These are phyloP conservation scores for Setophaga petechia DNA, from an alignment of 2,113 vertebrate genomes.

Conservation along the genomic window DNA sequence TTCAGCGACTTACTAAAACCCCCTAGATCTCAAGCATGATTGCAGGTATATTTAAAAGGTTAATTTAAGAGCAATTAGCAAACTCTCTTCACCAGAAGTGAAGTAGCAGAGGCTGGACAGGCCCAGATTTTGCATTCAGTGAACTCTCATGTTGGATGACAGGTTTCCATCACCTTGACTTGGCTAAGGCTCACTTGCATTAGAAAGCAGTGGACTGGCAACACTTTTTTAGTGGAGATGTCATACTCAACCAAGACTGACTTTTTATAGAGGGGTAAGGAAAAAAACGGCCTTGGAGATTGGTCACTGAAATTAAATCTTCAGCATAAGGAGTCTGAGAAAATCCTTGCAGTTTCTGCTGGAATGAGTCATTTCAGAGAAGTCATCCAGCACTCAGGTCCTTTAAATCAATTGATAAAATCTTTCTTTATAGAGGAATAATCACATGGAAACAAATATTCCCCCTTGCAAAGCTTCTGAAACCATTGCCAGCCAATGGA, in stretches of 20 bases:
- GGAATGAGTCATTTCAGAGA: neutral
- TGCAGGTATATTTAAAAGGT: neutral
- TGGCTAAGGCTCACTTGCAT: neutral
- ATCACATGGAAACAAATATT: slow-evolving; percentile 67
- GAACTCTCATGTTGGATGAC: neutral
- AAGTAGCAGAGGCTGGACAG: neutral
- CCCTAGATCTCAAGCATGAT: accelerated
- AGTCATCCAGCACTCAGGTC: neutral
- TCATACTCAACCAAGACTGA: neutral
- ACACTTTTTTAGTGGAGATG: neutral
- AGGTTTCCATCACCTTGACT: neutral
- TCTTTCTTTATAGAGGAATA: slow-evolving; percentile 61
- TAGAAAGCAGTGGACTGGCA: neutral
- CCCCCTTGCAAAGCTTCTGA: slow-evolving; percentile 36
- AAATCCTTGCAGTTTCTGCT: neutral
- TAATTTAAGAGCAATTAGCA: neutral
- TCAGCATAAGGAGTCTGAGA: neutral
- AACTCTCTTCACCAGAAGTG: neutral
- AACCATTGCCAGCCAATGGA: neutral
- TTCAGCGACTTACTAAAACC: neutral
- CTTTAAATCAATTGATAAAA: slow-evolving; percentile 58
- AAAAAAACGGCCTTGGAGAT: neutral
- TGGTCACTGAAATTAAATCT: neutral
- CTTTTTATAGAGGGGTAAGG: neutral
- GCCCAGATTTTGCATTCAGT: neutral